Base-by-base conservation (phyloP, 2,888 invertebrate genomes). In the Chrysolina oricalcia region DNA sequence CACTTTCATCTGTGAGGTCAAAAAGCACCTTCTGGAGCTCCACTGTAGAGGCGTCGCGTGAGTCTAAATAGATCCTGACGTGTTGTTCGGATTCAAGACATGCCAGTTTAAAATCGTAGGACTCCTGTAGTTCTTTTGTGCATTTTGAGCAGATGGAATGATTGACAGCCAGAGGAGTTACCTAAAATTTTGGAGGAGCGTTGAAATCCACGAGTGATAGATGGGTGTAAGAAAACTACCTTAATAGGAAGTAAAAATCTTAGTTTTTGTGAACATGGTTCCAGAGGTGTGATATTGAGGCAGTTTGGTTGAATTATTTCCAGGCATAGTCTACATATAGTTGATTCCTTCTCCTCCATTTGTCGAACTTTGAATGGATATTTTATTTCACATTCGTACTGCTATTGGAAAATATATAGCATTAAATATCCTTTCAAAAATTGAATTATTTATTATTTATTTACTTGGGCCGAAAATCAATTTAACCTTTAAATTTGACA, bases 251-350 rank as follows among this genome's bases (percentile, higher is more conserved):
- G 35, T 35, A 35, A 8, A 35, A 35, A 35, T 4, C 35, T 35
- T 8, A 35, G 8, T 35, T 35, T 35, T 35, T 35, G 35, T 35
- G n/a, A 8, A 35, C 35, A n/a, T 15, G n/a, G 10, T n/a, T n/a
- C 59, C n/a, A n/a, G 27, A 10, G n/a, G n/a, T 27, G 6, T 59
- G 11, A 15, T 27, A 35, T 59, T 8, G 15, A 15, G 59, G 8
- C 23, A n/a, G n/a, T 59, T 59, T 15, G 23, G 59, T 13, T 23
- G 13, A 0, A 59, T 59, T 27, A 23, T n/a, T 35, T 59, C 35
- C 59, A 59, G n/a, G 17, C 59, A 59, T n/a, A 59, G 59, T 59
- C 59, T 59, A 27, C 59, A 59, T n/a, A 59, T 59, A 11, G 27
- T 27, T 23, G 27, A 27, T 27, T 27, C 23, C 15, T 15, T 6